Base-by-base conservation (phyloP, 2,113 vertebrate genomes). In the Antennarius striatus region DNA sequence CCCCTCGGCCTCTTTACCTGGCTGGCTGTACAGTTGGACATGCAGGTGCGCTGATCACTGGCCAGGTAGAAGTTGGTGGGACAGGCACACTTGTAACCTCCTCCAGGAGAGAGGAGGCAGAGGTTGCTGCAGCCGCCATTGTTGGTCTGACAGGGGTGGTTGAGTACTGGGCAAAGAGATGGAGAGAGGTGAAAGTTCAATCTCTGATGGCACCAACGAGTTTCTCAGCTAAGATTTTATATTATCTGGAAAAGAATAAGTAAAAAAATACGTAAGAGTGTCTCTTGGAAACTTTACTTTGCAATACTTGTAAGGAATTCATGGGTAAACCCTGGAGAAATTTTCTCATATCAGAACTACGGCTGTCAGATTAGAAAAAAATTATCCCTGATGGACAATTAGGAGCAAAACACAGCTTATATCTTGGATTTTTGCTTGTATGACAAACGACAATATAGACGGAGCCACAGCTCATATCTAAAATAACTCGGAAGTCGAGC, bases 21-120 rank as follows among this genome's bases (percentile, higher is more conserved):
- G 80, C 97, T 99, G 17, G 97, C 96, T 0, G 97, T 99, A 73
- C 97, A 99, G 92, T 99, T 99, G 84, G 97, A 99, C 88, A 99
- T 94, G 10, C 97, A 99, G 55, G 94, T 96, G 42, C 88, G 95
- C 40, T 95, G 94, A 0, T 99, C 96, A 0, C 83, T 86, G 14
- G 96, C 95, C 92, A 99, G 89, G 83, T 97, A 98, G 92, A 99
- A 99, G 88, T 98, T 99, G 86, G 96, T 98, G 72, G 97, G 97
- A 81, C 97, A 99, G 47, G 97, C 96, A 28, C 97, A 98, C 51
- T 95, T 97, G 90, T 94, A 95, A 4, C 93, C 92, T 2, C 95
- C 96, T 0, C 93, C 95, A 0, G 97, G 97, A 0, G 96, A 94
- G 32, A 99, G 93, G 46, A 99, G 94, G 75, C 97, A 99, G 53